A percentile compares a stretch with the other conserved stretches of the same genome.
Evolutionary conservation across 2,797 vertebrate species (phyloP).

Genomic region (Ceyx erithaca): DNA sequence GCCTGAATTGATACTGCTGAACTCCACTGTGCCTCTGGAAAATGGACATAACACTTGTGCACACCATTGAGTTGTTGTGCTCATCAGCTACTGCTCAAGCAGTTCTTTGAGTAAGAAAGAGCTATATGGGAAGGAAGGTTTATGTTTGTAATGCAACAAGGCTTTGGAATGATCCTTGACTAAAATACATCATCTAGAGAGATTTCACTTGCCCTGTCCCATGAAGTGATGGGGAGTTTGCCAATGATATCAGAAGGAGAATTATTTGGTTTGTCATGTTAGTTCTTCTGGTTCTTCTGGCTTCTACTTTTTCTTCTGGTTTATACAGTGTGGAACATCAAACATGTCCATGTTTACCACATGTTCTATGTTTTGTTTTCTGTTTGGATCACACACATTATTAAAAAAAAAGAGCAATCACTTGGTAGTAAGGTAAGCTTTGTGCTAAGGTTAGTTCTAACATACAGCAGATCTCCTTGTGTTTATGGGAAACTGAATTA

Average conservation of each 20-base stretch:
- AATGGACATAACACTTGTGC: not conserved
- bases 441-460: conserved; percentile 43
- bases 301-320: not conserved
- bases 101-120: not conserved
- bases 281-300: not conserved
- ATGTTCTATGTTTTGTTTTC: not conserved
- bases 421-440: not conserved
- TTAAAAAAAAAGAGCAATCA: not conserved
- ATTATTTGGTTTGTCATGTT: not conserved
- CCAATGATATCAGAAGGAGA: not conserved
- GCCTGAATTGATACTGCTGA: not conserved
- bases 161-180: not conserved
- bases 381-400: not conserved
- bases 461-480: conserved; percentile 7
- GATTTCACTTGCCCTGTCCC: not conserved
- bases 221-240: not conserved
- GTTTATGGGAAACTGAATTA: conserved; percentile 37
- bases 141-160: not conserved
- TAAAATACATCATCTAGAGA: not conserved
- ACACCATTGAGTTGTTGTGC: not conserved
- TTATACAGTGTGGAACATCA: not conserved
- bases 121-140: not conserved
- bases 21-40: not conserved
- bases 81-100: not conserved
- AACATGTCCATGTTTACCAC: not conserved